These are phyloP conservation scores for Odontesthes bonariensis DNA, from an alignment of 2,113 vertebrate species.

Conservation along the genomic window DNA sequence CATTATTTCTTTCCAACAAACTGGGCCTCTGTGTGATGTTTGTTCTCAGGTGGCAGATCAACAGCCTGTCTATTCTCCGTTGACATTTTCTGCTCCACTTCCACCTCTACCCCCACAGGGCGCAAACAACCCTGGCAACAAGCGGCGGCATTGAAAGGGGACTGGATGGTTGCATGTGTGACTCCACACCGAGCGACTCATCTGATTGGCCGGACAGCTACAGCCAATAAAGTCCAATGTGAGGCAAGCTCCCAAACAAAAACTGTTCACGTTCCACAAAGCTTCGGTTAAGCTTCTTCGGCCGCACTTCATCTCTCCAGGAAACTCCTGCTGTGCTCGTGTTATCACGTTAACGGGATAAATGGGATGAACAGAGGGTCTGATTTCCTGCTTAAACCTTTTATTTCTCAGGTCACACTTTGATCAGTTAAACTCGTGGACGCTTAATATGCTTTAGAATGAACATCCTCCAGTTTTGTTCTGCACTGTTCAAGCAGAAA, in stretches of 20 bases:
- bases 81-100: constrained; percentile 68
- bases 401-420: background rate
- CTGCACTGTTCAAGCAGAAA: constrained; percentile 1
- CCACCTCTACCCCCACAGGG: constrained; percentile 51
- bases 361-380: background rate
- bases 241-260: constrained; percentile 8
- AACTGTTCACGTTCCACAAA: constrained; percentile 25
- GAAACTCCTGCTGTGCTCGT: constrained; percentile 18
- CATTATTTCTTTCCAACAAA: constrained; percentile 4
- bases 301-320: constrained; percentile 3
- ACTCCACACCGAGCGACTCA: constrained; percentile 22
- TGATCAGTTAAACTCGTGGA: constrained; percentile 23
- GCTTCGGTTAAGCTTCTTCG: constrained; percentile 15
- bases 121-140: constrained; percentile 68
- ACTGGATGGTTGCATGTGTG: constrained; percentile 62
- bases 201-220: constrained; percentile 53
- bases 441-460: background rate
- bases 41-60: constrained; percentile 46
- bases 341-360: constrained; percentile 16
- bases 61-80: constrained; percentile 14
- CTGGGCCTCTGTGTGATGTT: background rate
- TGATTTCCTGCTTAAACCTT: background rate
- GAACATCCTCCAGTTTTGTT: background rate
- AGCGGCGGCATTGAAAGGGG: constrained; percentile 40
- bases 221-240: constrained; percentile 8